Evolutionary conservation across 1,140 invertebrate species (phyloP), one percentile per base, ranked within the genome.

Genomic region (Megalopta genalis): DNA sequence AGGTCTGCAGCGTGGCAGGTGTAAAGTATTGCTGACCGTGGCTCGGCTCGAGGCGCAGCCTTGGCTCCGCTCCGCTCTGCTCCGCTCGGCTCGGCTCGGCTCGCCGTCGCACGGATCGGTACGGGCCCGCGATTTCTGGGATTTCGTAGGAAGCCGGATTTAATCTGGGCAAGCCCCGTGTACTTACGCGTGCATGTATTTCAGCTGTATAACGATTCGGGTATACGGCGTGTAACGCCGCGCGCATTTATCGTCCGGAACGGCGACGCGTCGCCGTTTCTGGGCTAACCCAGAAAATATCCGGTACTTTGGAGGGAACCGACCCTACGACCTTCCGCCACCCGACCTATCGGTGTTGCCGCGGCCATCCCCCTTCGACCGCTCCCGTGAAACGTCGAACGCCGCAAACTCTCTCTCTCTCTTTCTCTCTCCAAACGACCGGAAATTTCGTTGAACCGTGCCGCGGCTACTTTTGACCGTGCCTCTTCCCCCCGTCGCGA

Each of bases 211-310:
- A n/a, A 65, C 37, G n/a, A 52, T 37, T 52, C 10, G 23, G 6
- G n/a, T 25, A 65, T 21, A 57, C 1, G 6, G 18, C 0, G 42
- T 8, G n/a, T 65, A 46, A 0, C 1, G 42, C 3, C 37, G 75
- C 60, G 60, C 76, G 73, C 77, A 81, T 85, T 84, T 85, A 85
- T 85, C 73, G 76, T 49, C 18, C 32, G 77, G 68, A 77, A 77
- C 60, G 59, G 77, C 57, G 59, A 59, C 42, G 64, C 59, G 60
- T 42, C 46, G 32, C 32, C 67, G 63, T 37, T 71, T 70, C 81
- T 69, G 66, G 71, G 54, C 71, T 84, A 84, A 80, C 83, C 83
- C 67, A 74, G 81, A 84, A 84, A 84, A 84, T 84, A 80, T 67
- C 39, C 67, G n/a, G 82, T 80, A 69, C 73, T 46, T 46, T 14